phyloP scores from a whole-genome alignment of 2,888 invertebrate species.

The Mythimna lalbum region DNA sequence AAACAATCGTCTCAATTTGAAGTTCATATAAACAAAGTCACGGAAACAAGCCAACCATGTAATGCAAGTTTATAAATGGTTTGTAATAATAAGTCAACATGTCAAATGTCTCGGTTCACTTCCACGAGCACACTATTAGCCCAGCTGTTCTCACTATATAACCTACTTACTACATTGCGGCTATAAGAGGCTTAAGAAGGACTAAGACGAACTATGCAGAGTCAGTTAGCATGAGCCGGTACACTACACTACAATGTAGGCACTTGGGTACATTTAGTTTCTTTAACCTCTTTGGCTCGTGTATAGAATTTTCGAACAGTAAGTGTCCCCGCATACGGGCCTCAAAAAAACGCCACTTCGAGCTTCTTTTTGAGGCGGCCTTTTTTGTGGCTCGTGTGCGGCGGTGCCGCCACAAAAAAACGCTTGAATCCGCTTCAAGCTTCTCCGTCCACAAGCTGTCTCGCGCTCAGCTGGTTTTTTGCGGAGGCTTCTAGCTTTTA shows the following conservation, averaged over 20 bases:
- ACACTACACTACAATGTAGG: slow-evolving; percentile 2
- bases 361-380: no score
- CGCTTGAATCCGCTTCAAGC: no score
- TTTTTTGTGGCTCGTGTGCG: no score
- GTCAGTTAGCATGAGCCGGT: slow-evolving; percentile 16
- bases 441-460: no score
- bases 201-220: slow-evolving; percentile 53
- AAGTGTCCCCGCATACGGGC: no score
- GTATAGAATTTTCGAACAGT: neutral
- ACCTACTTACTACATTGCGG: slow-evolving; percentile 47
- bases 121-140: slow-evolving; percentile 35
- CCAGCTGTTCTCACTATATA: slow-evolving; percentile 54
- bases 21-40: neutral
- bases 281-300: neutral
- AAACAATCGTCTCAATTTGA: neutral
- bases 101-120: slow-evolving; percentile 38
- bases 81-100: slow-evolving; percentile 32
- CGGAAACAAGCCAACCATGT: neutral
- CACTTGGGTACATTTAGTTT: neutral
- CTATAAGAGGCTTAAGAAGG: slow-evolving; percentile 58
- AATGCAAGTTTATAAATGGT: slow-evolving; percentile 8
- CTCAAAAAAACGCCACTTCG: no score
- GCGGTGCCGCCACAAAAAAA: no score
- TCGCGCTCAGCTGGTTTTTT: no score
- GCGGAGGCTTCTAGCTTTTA: no score